These are phyloP conservation scores for Lepus townsendii DNA, from an alignment of 2,797 vertebrate species.

Conservation along the genomic window DNA sequence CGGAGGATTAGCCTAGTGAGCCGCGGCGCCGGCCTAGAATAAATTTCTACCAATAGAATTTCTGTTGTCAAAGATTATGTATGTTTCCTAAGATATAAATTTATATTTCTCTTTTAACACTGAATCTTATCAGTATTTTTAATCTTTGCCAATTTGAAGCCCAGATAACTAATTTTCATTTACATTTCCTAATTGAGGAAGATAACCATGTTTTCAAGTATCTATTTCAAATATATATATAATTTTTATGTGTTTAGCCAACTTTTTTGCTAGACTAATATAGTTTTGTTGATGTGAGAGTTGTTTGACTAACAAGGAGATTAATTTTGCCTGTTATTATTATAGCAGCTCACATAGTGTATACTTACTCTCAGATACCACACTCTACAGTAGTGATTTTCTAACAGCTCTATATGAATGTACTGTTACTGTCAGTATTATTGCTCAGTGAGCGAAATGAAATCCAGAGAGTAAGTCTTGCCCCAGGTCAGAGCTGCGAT, in stretches of 20 bases:
- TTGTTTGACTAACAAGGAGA: neutral
- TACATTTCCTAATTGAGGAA: conserved; percentile 1
- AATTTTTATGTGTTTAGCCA: neutral
- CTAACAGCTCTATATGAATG: neutral
- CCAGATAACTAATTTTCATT: conserved; percentile 5
- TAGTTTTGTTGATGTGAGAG: neutral
- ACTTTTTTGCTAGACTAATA: neutral
- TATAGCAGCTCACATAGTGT: neutral
- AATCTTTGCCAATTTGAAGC: conserved; percentile 16
- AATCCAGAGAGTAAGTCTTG: neutral
- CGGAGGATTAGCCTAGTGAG: no score
- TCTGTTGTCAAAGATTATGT: neutral
- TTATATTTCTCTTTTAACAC: conserved; percentile 40
- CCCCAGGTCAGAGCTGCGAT: neutral
- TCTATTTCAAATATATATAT: neutral
- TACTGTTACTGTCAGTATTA: neutral
- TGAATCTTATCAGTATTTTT: conserved; percentile 16
- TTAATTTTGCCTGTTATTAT: neutral
- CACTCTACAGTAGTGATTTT: neutral
- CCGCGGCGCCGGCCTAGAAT: neutral
- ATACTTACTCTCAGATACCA: neutral
- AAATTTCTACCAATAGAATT: neutral
- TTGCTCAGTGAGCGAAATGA: neutral
- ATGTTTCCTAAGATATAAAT: conserved; percentile 24
- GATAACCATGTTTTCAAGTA: conserved; percentile 27